These are phyloP conservation scores for Hermaeophaga mercurialis DNA, from an alignment of 2,888 invertebrate genomes.

Conservation along the genomic window DNA sequence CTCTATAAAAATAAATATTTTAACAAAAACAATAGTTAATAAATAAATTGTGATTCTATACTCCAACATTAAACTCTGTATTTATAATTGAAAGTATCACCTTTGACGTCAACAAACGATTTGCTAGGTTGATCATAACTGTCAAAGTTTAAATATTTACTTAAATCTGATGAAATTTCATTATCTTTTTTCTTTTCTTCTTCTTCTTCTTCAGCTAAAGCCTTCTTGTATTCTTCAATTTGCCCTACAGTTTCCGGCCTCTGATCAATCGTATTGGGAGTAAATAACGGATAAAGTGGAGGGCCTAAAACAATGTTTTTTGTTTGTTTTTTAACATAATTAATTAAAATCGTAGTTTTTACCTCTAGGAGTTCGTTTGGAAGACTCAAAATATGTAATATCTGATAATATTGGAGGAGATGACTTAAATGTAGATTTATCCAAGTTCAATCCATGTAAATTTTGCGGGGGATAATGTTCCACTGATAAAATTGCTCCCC, in stretches of 20 bases:
- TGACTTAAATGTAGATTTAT: not conserved
- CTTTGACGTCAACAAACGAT: slow-evolving; percentile 8
- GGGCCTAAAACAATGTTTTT: slow-evolving; percentile 6
- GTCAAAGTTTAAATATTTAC: not conserved
- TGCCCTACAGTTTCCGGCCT: slow-evolving; percentile 35
- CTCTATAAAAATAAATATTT: no score
- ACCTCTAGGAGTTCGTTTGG: not conserved
- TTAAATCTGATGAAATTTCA: slow-evolving; percentile 7
- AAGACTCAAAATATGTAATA: not conserved
- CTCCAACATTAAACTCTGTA: slow-evolving; percentile 10
- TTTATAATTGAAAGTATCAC: slow-evolving; percentile 9
- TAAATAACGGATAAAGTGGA: slow-evolving; percentile 35
- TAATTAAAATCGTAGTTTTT: not conserved
- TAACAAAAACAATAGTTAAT: no score
- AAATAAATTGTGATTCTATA: no score
- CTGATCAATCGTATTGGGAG: slow-evolving; percentile 38
- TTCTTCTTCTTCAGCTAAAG: slow-evolving; percentile 28
- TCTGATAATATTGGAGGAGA: not conserved
- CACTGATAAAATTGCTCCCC: not conserved
- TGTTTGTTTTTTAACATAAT: not conserved
- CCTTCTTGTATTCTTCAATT: slow-evolving; percentile 35
- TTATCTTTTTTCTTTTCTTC: slow-evolving; percentile 31
- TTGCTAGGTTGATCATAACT: not conserved
- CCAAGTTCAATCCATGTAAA: not conserved
- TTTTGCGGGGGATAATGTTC: not conserved